Evolutionary conservation across 2,797 vertebrate species (phyloP).

Genomic region (Pseudochirops corinnae): DNA sequence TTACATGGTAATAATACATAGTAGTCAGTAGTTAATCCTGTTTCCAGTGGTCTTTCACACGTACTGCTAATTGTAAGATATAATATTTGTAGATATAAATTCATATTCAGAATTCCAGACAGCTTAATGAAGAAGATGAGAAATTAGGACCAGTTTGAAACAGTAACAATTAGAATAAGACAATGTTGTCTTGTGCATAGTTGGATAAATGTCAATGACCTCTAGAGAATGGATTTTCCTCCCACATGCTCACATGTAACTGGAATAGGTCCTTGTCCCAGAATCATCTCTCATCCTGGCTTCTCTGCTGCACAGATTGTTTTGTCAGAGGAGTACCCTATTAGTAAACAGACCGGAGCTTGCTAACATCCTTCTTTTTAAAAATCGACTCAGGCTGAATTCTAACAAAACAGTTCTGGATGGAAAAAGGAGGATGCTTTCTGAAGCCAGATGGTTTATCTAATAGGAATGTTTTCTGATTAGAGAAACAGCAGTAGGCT

Average conservation of each 20-base stretch:
- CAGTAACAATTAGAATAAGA: constrained; percentile 32
- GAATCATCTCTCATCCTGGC: constrained; percentile 53
- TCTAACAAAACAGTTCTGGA: constrained; percentile 78
- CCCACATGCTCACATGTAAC: constrained; percentile 41
- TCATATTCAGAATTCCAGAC: background rate
- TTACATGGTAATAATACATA: background rate
- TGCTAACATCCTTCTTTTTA: constrained; percentile 77
- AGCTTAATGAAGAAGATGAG: constrained; percentile 53
- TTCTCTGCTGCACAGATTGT: constrained; percentile 57
- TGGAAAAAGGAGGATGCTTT: constrained; percentile 74
- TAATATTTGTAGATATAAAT: background rate
- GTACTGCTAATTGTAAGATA: background rate
- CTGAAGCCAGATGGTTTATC: constrained; percentile 83
- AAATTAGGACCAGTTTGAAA: constrained; percentile 42
- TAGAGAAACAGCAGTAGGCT: constrained; percentile 84
- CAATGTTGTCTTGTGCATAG: constrained; percentile 39
- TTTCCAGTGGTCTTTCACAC: background rate
- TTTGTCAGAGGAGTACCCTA: constrained; percentile 68
- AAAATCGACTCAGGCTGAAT: constrained; percentile 79
- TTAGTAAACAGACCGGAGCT: constrained; percentile 73
- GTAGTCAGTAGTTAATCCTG: background rate
- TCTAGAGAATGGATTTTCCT: background rate
- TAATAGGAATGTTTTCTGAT: constrained; percentile 84
- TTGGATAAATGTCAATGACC: constrained; percentile 1
- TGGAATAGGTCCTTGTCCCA: constrained; percentile 46